Evolutionary conservation across 2,113 vertebrate species (phyloP).

Genomic region (Apteryx mantelli): DNA sequence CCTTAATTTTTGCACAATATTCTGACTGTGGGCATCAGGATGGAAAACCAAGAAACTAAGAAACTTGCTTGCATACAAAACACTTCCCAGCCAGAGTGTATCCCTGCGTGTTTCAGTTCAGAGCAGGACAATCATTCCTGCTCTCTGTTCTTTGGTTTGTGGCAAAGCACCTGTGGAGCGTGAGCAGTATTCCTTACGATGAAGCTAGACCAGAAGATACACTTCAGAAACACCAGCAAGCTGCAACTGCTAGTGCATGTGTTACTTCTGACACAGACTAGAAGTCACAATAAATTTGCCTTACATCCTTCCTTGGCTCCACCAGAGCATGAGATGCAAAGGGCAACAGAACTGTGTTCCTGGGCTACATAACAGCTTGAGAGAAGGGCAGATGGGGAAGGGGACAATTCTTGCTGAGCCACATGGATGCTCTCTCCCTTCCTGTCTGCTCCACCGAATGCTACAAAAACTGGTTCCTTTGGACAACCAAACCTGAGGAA

Average conservation of each 20-base stretch:
- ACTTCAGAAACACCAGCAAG: background rate
- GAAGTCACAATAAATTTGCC: background rate
- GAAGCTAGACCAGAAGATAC: background rate
- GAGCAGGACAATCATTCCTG: background rate
- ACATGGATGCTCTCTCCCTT: background rate
- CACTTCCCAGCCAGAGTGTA: background rate
- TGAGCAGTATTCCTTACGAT: background rate
- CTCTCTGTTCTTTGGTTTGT: background rate
- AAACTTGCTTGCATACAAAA: background rate
- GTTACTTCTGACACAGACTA: background rate
- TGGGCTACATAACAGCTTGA: background rate
- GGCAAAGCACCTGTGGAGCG: background rate
- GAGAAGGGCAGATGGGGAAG: background rate
- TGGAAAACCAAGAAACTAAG: background rate
- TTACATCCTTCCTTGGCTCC: background rate
- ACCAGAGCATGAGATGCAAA: background rate
- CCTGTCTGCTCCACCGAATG: background rate
- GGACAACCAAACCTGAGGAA: background rate
- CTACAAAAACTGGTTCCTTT: background rate
- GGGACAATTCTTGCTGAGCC: background rate
- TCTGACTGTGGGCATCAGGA: background rate
- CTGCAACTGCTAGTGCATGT: background rate
- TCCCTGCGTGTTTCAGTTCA: background rate
- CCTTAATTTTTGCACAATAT: background rate
- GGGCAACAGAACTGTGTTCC: background rate